phyloP scores from a whole-genome alignment of 2,113 vertebrate genomes.

The Peromyscus polionotus region DNA sequence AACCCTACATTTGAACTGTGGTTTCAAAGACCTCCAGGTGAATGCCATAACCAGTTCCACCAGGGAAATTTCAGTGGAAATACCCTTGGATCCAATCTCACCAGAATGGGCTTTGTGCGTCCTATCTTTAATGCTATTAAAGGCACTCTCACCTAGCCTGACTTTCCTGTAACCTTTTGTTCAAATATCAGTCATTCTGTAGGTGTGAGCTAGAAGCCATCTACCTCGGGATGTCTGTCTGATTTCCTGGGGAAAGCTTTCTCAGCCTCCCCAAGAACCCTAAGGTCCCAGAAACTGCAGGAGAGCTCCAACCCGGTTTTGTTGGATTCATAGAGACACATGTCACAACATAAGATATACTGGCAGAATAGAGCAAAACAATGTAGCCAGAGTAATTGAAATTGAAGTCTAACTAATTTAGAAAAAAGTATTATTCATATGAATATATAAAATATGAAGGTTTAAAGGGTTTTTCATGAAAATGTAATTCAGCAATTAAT shows the following conservation, averaged over 20 bases:
- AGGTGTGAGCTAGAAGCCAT: not conserved
- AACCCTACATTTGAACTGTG: not conserved
- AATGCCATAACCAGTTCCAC: not conserved
- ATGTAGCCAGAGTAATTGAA: not conserved
- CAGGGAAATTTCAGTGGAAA: not conserved
- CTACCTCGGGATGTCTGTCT: not conserved
- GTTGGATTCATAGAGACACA: conserved; percentile 10
- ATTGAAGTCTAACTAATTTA: conserved; percentile 37
- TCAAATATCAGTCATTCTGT: conserved; percentile 7
- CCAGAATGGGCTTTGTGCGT: not conserved
- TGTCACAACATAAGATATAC: not conserved
- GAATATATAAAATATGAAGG: not conserved
- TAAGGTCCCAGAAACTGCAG: not conserved
- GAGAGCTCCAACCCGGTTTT: not conserved
- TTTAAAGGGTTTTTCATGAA: not conserved
- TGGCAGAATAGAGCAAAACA: not conserved
- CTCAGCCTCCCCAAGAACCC: not conserved
- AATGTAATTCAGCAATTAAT: not conserved
- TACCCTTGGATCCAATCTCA: not conserved
- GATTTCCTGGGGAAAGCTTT: not conserved
- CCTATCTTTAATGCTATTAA: not conserved
- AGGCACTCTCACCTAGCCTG: not conserved
- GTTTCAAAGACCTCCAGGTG: not conserved
- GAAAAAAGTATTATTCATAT: not conserved
- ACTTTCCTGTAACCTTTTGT: not conserved